phyloP scores from a whole-genome alignment of 2,888 invertebrate species.

The Hoplodrina blanda region DNA sequence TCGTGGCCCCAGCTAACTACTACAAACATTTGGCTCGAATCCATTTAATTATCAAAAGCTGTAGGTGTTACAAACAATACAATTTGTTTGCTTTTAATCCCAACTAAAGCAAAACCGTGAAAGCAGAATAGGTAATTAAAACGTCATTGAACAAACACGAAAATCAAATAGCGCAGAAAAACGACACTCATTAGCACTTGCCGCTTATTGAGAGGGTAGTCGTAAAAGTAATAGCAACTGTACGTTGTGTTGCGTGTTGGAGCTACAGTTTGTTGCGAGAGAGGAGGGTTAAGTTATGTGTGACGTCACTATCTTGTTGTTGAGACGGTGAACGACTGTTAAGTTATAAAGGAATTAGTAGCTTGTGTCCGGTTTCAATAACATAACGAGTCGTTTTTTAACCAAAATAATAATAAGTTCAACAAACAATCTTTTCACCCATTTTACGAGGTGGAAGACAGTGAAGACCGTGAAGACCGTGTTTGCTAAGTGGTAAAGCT shows the following conservation, averaged over 20 bases:
- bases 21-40: conserved; percentile 2
- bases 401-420: background rate
- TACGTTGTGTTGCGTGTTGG: conserved; percentile 23
- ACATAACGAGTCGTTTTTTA: background rate
- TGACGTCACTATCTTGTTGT: conserved; percentile 11
- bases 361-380: background rate
- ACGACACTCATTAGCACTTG: conserved; percentile 7
- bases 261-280: conserved; percentile 13
- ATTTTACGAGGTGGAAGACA: background rate
- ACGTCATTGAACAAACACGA: conserved; percentile 40
- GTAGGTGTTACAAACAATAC: background rate
- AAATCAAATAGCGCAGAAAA: conserved; percentile 44
- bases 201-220: conserved; percentile 47
- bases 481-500: conserved; percentile 3
- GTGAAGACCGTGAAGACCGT: background rate
- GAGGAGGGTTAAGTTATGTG: conserved; percentile 13
- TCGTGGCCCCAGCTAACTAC: background rate
- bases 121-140: conserved; percentile 19
- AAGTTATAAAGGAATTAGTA: background rate
- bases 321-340: background rate
- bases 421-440: too few relatives aligned
- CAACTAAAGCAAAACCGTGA: background rate
- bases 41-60: background rate
- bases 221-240: conserved; percentile 44
- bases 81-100: conserved; percentile 24